These are phyloP conservation scores for Poeciliopsis presidionis DNA, from an alignment of 2,797 vertebrate genomes.

Conservation along the genomic window DNA sequence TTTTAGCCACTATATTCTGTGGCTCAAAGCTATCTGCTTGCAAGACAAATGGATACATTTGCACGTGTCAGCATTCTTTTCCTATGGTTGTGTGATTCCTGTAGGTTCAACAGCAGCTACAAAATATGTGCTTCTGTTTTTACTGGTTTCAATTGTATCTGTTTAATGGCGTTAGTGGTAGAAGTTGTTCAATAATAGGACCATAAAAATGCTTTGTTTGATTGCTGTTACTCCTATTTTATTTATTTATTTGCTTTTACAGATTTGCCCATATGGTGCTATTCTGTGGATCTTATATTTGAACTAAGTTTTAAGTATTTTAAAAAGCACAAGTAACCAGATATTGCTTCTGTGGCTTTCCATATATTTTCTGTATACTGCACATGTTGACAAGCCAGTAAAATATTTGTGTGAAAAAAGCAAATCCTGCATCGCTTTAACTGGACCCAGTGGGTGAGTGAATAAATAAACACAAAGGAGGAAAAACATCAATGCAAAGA, in stretches of 20 bases:
- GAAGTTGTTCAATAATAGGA: not conserved
- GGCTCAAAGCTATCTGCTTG: not conserved
- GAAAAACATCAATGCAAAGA: not conserved
- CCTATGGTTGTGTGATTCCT: not conserved
- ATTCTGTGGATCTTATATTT: not conserved
- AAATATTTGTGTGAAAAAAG: not conserved
- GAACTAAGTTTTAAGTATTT: not conserved
- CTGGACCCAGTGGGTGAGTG: not conserved
- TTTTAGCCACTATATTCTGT: not conserved
- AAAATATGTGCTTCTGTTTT: not conserved
- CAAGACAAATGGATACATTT: not conserved
- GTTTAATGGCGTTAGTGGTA: not conserved
- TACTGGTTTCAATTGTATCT: not conserved
- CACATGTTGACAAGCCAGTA: not conserved
- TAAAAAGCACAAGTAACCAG: not conserved
- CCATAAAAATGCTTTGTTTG: not conserved
- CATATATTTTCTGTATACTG: not conserved
- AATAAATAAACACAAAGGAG: not conserved
- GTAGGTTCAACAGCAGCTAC: not conserved
- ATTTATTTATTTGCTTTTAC: not conserved
- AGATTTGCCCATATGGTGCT: not conserved
- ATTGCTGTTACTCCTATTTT: not conserved
- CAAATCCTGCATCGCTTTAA: not conserved
- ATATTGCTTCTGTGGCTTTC: not conserved
- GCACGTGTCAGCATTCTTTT: not conserved